Evolutionary conservation across 2,888 invertebrate genomes (phyloP).

Genomic region (Limnephilus marmoratus): DNA sequence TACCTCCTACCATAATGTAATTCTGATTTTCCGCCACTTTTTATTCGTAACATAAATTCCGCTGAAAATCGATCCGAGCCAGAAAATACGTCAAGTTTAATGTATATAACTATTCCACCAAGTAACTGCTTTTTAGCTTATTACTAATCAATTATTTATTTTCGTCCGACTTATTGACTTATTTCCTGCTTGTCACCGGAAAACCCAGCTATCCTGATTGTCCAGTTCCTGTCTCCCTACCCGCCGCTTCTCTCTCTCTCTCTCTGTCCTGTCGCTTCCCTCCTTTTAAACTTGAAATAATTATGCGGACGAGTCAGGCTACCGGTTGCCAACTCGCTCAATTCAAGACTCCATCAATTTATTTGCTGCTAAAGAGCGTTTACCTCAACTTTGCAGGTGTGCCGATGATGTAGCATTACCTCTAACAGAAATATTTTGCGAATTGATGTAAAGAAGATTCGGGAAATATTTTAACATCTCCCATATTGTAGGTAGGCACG

Average conservation of each 20-base stretch:
- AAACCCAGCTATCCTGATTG: slow-evolving; percentile 47
- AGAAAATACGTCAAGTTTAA: background rate
- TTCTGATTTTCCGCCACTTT: background rate
- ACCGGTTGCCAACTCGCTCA: background rate
- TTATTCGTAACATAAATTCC: background rate
- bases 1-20: background rate
- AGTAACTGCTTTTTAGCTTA: background rate
- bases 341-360: background rate
- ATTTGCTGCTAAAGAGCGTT: background rate
- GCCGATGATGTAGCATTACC: background rate
- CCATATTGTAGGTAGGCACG: background rate
- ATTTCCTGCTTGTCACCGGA: slow-evolving; percentile 27
- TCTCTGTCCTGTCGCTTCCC: background rate
- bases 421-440: background rate
- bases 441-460: background rate
- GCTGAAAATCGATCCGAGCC: background rate
- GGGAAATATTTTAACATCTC: background rate
- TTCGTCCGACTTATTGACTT: slow-evolving; percentile 8
- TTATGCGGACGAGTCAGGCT: slow-evolving; percentile 27
- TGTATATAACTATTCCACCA: background rate
- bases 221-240: slow-evolving; percentile 55
- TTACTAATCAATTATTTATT: background rate
- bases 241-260: background rate
- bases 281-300: slow-evolving; percentile 56
- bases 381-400: slow-evolving; percentile 15